A percentile compares a stretch with the other conserved stretches of the same genome.
phyloP scores from a whole-genome alignment of 2,797 vertebrate genomes.

The Anolis apletophallus region DNA sequence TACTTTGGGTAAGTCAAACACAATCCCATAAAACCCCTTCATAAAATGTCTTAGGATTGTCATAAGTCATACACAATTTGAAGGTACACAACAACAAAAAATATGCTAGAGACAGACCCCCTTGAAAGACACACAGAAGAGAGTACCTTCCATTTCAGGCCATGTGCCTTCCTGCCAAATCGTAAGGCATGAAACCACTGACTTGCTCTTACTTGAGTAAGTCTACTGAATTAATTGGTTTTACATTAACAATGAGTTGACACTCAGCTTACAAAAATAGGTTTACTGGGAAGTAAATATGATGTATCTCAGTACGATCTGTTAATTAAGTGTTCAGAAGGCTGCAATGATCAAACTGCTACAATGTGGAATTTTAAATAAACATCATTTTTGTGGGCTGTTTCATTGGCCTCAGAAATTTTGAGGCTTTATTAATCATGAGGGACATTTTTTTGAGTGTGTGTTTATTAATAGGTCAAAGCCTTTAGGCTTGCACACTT shows the following conservation, averaged over 20 bases:
- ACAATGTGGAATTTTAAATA: not conserved
- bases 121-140: not conserved
- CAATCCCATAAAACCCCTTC: too few species aligned
- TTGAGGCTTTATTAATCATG: slow-evolving; percentile 24
- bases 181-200: too few species aligned
- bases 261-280: not conserved
- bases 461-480: slow-evolving; percentile 69
- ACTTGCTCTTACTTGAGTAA: too few species aligned
- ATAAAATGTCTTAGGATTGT: too few species aligned
- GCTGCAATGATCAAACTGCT: not conserved
- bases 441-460: slow-evolving; percentile 33
- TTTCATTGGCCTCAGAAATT: slow-evolving; percentile 28
- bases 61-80: too few species aligned
- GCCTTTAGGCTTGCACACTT: slow-evolving; percentile 69
- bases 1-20: too few species aligned
- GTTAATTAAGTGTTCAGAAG: not conserved
- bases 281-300: not conserved
- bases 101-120: not conserved
- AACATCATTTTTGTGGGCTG: not conserved
- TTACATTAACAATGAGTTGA: too few species aligned
- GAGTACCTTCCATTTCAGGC: not conserved
- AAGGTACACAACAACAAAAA: too few species aligned
- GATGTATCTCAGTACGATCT: too few species aligned
- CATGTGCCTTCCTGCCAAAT: not conserved
- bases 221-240: too few species aligned